Conservation (phyloP, 2,888 invertebrate species). For the Nudaria mundana region DNA sequence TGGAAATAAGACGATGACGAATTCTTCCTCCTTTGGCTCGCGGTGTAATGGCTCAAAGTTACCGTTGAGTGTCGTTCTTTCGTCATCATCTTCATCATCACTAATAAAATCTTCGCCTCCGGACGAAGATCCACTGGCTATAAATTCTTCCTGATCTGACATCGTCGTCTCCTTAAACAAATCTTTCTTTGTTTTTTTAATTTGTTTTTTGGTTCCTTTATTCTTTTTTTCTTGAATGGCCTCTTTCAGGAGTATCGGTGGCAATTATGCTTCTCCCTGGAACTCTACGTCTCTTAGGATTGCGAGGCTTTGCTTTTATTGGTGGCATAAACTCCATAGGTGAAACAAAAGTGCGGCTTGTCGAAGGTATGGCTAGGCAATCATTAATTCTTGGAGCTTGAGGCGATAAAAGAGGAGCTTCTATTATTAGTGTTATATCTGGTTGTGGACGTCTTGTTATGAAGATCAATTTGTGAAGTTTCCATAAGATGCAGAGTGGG, state of each 20-base stretch:
- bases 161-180: neutral
- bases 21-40: neutral
- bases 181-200: conserved; percentile 1
- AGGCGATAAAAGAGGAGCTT: conserved; percentile 7
- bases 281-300: neutral
- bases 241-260: neutral
- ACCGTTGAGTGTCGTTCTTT: neutral
- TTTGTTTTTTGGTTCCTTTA: neutral
- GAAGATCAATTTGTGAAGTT: neutral
- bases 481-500: neutral
- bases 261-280: neutral
- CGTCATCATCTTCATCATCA: conserved; percentile 1
- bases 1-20: conserved; percentile 1
- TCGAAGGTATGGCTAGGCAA: neutral
- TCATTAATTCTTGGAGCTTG: neutral
- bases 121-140: conserved; percentile 5
- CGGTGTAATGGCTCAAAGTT: neutral
- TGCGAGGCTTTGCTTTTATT: neutral
- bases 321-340: neutral
- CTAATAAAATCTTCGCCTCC: neutral
- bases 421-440: conserved; percentile 1
- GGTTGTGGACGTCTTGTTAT: neutral
- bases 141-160: neutral
- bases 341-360: neutral
- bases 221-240: neutral